phyloP scores from a whole-genome alignment of 2,797 vertebrate species.

The Mycteria americana region DNA sequence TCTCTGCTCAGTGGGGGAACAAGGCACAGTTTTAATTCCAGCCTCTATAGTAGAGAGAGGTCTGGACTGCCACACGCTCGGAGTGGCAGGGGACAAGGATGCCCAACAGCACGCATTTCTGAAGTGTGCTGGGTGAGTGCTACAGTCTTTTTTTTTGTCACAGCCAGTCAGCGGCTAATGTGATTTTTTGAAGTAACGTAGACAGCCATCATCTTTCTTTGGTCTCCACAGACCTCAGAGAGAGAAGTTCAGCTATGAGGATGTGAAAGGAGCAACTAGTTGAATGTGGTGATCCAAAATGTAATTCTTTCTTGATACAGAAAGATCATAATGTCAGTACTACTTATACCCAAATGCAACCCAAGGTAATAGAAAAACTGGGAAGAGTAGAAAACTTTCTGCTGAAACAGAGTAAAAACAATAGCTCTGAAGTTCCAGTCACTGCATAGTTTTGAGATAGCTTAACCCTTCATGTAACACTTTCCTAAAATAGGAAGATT shows the following conservation, averaged over 20 bases:
- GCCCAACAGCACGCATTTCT: not conserved
- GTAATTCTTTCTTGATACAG: not conserved
- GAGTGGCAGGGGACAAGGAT: not conserved
- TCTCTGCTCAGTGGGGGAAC: not conserved
- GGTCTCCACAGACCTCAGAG: not conserved
- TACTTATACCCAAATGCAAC: not conserved
- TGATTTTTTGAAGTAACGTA: not conserved
- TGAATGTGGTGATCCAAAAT: not conserved
- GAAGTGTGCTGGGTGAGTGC: accelerated
- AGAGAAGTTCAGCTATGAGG: not conserved
- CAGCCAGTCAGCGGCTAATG: not conserved
- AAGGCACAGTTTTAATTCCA: not conserved
- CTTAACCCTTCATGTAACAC: not conserved
- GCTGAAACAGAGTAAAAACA: not conserved
- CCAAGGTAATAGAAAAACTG: not conserved
- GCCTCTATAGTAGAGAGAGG: not conserved
- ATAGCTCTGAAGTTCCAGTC: not conserved
- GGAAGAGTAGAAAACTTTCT: not conserved
- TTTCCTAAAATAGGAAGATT: not conserved
- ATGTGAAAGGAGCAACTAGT: not conserved
- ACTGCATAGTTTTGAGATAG: not conserved
- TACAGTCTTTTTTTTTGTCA: not conserved
- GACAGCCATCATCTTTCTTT: not conserved
- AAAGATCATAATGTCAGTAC: not conserved
- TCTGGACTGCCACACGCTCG: not conserved